phyloP scores from a whole-genome alignment of 1,140 invertebrate genomes.

The Lepidurus packardi region DNA sequence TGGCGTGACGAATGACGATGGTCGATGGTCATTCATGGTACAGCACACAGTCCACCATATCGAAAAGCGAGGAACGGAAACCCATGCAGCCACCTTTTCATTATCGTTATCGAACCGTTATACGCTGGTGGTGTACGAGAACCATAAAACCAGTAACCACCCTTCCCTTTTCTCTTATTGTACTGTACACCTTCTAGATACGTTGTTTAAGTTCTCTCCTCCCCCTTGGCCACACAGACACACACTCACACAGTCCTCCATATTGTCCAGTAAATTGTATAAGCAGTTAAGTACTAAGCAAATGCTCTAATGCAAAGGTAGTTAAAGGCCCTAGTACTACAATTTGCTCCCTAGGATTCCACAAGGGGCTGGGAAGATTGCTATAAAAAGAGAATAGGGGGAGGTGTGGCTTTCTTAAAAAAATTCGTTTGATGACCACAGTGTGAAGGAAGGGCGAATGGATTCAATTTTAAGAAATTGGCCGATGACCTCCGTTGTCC shows the following conservation, averaged over 20 bases:
- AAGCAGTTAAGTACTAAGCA: neutral
- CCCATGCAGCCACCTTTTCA: neutral
- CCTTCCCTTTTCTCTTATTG: neutral
- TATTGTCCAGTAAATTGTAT: neutral
- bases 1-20: neutral
- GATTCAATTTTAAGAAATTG: too few relatives aligned
- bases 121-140: neutral
- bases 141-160: slow-evolving; percentile 6
- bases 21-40: slow-evolving; percentile 1
- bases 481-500: too few relatives aligned
- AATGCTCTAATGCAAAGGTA: neutral
- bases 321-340: neutral
- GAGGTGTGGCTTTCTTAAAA: too few relatives aligned
- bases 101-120: slow-evolving; percentile 1
- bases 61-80: neutral
- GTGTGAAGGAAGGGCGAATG: too few relatives aligned
- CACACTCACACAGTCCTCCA: neutral
- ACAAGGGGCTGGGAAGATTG: neutral
- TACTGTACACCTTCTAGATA: neutral
- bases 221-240: neutral
- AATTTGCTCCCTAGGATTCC: neutral
- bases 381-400: too few relatives aligned
- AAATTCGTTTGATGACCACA: too few relatives aligned
- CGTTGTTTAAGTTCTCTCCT: neutral
- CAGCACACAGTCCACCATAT: neutral